Conservation (phyloP, 2,888 invertebrate genomes). For the Chloroclysta siterata region DNA sequence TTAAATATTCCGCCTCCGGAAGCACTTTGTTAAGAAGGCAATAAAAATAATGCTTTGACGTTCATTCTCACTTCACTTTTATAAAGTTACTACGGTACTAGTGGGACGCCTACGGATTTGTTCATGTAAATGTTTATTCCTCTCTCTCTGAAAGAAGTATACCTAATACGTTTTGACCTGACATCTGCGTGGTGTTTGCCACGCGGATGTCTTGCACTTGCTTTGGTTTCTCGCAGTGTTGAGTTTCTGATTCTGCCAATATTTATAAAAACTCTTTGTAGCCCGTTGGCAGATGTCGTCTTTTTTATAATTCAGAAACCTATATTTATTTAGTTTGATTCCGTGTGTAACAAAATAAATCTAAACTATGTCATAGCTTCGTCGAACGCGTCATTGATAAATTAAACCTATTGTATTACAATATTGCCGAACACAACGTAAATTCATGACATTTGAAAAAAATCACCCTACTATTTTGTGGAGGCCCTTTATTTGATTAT, state of each 20-base stretch:
- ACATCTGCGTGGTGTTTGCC: too few relatives aligned
- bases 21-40: slow-evolving; percentile 57
- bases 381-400: too few relatives aligned
- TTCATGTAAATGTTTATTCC: background rate
- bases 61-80: slow-evolving; percentile 28
- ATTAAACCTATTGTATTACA: slow-evolving; percentile 26
- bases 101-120: background rate
- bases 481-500: slow-evolving; percentile 40
- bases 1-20: slow-evolving; percentile 52
- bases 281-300: too few relatives aligned
- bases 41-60: slow-evolving; percentile 51
- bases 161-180: too few relatives aligned
- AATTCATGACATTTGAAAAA: slow-evolving; percentile 20
- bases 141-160: background rate
- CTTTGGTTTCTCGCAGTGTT: too few relatives aligned
- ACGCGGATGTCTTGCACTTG: too few relatives aligned
- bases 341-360: too few relatives aligned
- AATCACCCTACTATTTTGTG: slow-evolving; percentile 35
- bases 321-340: too few relatives aligned
- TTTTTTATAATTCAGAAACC: too few relatives aligned
- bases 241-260: too few relatives aligned
- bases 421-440: slow-evolving; percentile 18
- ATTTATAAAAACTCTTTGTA: too few relatives aligned
- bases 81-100: slow-evolving; percentile 3
- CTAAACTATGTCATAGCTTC: too few relatives aligned